Evolutionary conservation across 2,888 invertebrate species (phyloP), one percentile per base, ranked within the genome.

Genomic region (Tineola bisselliella): DNA sequence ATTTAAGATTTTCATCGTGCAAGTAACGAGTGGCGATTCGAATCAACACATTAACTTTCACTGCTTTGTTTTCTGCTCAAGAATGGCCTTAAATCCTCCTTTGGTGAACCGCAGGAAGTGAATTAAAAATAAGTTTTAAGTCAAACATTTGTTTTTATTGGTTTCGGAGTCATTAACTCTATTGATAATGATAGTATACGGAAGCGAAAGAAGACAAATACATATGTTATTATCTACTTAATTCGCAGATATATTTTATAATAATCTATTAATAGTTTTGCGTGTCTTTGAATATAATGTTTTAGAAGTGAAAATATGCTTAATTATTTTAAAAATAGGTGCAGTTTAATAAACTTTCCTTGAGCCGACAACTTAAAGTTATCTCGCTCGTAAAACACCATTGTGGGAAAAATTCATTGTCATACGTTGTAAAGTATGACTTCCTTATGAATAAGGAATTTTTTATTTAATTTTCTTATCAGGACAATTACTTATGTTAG

Each of bases 11-110:
- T 81, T 80, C 82, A 81, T 82, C 78, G 77, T 10, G 38, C 38
- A 73, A 73, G 74, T 80, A 81, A 81, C 83, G 80, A 81, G 78
- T 68, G 70, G 69, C 77, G 76, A 72, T 77, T 74, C 77, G 74
- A 81, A 79, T 78, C 74, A 71, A 71, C 76, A 76, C 68, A 71
- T 79, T 77, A 77, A 84, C 86, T 86, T 86, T 86, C 86, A 82
- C 84, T 84, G 69, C 64, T 74, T 67, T 71, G 70, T 70, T 68
- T 66, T 67, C 71, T 68, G 67, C 65, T 71, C 68, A 67, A 68
- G 65, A 71, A 65, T 80, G 81, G 79, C 81, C 81, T 84, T 78
- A 81, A 82, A 82, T 74, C 73, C 78, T 73, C 72, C 72, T 79
- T 81, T 79, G 71, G 73, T 72, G 75, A 79, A 80, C 81, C 79